phyloP scores from a whole-genome alignment of 2,888 invertebrate species.

The Petrolisthes manimaculis region DNA sequence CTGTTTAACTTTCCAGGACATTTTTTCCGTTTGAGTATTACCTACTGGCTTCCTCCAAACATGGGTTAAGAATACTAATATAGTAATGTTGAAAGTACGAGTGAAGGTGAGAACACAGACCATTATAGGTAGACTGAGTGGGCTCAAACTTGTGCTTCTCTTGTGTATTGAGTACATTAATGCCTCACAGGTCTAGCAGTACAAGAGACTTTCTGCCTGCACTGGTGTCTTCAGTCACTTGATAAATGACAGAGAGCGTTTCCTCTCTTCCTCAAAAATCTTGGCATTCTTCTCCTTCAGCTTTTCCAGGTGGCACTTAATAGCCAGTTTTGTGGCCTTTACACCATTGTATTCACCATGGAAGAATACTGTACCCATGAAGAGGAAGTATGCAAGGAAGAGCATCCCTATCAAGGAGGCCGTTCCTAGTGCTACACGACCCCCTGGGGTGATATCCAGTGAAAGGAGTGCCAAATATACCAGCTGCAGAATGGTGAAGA shows the following conservation, averaged over 20 bases:
- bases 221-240: constrained; percentile 29
- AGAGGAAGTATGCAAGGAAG: constrained; percentile 40
- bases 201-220: neutral
- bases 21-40: too few relatives aligned
- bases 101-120: neutral
- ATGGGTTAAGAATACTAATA: neutral
- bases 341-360: constrained; percentile 53
- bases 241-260: constrained; percentile 39
- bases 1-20: too few relatives aligned
- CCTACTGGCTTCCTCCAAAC: neutral
- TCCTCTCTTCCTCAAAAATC: constrained; percentile 53
- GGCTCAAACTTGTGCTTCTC: neutral
- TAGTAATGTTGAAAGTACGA: neutral
- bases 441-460: constrained; percentile 26
- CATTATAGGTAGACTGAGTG: neutral
- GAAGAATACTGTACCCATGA: constrained; percentile 52
- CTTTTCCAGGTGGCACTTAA: constrained; percentile 56
- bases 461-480: constrained; percentile 42
- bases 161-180: neutral
- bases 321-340: constrained; percentile 46
- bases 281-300: constrained; percentile 58
- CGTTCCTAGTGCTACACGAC: constrained; percentile 32
- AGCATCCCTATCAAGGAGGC: constrained; percentile 28
- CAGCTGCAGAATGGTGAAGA: constrained; percentile 32
- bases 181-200: too few relatives aligned